These are phyloP conservation scores for Mastomys natalensis DNA, from an alignment of 2,113 vertebrate species.

Conservation along the genomic window DNA sequence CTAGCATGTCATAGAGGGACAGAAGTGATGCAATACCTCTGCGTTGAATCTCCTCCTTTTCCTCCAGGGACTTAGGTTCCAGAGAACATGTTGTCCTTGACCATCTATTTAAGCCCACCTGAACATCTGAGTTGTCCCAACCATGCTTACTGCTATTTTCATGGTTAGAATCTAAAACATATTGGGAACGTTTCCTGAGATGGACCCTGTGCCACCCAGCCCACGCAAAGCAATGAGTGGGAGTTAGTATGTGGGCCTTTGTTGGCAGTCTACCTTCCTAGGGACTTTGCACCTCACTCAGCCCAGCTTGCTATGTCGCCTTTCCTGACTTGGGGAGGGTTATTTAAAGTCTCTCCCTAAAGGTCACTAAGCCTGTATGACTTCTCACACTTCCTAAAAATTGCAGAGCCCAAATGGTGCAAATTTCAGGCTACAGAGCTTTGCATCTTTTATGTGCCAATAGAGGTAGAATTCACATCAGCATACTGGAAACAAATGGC, in stretches of 20 bases:
- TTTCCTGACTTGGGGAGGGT: background rate
- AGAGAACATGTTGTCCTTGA: background rate
- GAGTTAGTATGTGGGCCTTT: accelerated
- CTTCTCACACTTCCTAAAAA: background rate
- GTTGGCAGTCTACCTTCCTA: background rate
- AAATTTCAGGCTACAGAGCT: background rate
- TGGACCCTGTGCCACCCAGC: background rate
- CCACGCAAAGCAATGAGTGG: too few relatives aligned
- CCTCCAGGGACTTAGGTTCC: background rate
- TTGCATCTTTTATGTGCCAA: background rate
- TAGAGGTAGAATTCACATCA: background rate
- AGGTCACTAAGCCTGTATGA: background rate
- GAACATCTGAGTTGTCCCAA: background rate
- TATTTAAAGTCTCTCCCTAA: background rate
- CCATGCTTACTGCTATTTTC: background rate
- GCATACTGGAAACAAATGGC: background rate
- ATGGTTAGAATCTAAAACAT: background rate
- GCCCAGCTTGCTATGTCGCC: background rate
- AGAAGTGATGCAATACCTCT: background rate
- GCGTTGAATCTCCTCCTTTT: background rate
- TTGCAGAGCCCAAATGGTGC: background rate
- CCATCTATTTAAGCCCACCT: background rate
- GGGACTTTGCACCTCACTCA: background rate
- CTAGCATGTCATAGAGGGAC: background rate
- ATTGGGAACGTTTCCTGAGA: background rate